Conservation (phyloP, 2,113 vertebrate genomes). For the Galeopterus variegatus region DNA sequence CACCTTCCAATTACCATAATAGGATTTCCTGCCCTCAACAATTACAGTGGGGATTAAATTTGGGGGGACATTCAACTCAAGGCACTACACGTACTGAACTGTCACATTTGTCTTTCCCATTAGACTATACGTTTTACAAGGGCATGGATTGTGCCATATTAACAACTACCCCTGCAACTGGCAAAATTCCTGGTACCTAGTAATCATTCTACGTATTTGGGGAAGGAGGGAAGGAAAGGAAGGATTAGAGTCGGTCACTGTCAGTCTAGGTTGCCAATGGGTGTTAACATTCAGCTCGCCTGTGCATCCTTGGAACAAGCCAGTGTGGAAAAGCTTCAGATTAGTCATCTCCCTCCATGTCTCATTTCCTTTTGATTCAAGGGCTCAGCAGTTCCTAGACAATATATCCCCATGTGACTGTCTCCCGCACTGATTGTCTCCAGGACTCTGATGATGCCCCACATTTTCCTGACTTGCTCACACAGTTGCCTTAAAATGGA, state of each 20-base stretch:
- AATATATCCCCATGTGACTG: constrained; percentile 21
- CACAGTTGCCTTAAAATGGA: constrained; percentile 58
- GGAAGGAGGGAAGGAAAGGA: constrained; percentile 17
- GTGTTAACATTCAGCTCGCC: constrained; percentile 30
- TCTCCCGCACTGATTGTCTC: constrained; percentile 40
- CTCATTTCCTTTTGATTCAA: constrained; percentile 71
- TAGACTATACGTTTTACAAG: neutral
- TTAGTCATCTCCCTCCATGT: constrained; percentile 35
- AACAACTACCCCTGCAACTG: neutral
- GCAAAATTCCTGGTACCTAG: neutral
- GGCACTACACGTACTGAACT: neutral
- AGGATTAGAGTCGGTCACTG: neutral
- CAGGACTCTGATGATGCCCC: neutral
- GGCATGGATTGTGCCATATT: neutral
- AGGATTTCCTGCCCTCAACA: too few species aligned
- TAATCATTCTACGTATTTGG: neutral
- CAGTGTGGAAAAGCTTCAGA: neutral
- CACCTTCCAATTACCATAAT: too few species aligned
- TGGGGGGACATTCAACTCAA: too few species aligned
- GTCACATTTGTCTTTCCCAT: neutral
- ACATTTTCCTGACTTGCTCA: constrained; percentile 53
- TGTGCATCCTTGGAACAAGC: neutral
- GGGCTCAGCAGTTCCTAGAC: neutral
- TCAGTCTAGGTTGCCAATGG: neutral
- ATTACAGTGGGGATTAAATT: too few species aligned